Percentiles rank a stretch among this genome's conserved stretches.
Evolutionary conservation across 2,797 vertebrate species (phyloP).

Genomic region (Pristis pectinata): DNA sequence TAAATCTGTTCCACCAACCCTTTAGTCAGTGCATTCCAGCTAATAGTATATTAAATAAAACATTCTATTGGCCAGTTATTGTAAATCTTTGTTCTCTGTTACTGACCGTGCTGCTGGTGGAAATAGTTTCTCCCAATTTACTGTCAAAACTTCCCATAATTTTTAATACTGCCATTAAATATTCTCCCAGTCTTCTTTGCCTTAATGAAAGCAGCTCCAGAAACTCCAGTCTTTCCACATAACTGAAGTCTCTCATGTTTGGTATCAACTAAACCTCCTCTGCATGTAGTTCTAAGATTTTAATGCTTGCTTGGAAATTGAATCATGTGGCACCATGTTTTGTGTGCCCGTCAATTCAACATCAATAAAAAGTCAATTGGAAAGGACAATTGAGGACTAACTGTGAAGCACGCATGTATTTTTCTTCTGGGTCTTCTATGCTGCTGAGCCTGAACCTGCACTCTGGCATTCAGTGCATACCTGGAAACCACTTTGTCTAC

Average conservation of each 20-base stretch:
- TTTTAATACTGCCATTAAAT: background rate
- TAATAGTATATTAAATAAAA: background rate
- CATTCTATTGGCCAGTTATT: background rate
- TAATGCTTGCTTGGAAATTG: background rate
- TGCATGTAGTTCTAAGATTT: background rate
- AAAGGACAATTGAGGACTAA: no score
- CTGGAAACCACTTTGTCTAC: no score
- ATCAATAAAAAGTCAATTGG: no score
- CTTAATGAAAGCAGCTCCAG: background rate
- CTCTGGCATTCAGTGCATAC: no score
- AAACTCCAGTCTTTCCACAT: background rate
- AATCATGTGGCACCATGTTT: no score
- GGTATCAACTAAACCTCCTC: background rate
- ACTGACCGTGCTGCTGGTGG: background rate
- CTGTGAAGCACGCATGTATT: no score
- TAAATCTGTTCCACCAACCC: background rate
- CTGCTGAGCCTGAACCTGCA: no score
- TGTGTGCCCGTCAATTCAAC: no score
- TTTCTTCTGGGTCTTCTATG: no score
- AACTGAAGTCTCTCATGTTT: background rate
- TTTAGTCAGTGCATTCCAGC: background rate
- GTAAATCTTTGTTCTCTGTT: background rate
- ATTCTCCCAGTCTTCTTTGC: background rate
- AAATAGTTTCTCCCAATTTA: background rate
- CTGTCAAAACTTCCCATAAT: background rate